These are phyloP conservation scores for Porites lutea DNA, from an alignment of 64 coral and sea anemone species.

Conservation along the genomic window DNA sequence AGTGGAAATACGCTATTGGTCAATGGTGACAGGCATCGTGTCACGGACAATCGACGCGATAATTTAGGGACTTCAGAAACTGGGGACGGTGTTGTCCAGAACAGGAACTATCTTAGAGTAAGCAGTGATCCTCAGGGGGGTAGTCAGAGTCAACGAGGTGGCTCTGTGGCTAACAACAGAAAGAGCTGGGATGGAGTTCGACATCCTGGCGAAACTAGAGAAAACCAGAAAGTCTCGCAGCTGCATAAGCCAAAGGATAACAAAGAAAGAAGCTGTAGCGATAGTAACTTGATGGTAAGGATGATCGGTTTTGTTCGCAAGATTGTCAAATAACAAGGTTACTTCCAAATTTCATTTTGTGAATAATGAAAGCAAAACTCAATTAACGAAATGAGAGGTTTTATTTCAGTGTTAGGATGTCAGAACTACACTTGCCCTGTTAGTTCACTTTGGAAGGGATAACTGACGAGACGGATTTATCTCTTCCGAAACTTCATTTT, in stretches of 20 bases:
- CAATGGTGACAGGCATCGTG: background rate
- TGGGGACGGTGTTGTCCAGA: background rate
- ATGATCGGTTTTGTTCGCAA: background rate
- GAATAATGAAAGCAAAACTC: background rate
- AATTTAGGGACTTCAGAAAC: background rate
- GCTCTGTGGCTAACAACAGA: slow-evolving; percentile 51
- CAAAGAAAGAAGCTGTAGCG: slow-evolving; percentile 81
- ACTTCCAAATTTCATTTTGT: background rate
- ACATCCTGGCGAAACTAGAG: slow-evolving; percentile 22
- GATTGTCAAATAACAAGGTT: background rate
- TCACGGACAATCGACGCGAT: background rate
- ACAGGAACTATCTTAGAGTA: slow-evolving; percentile 14
- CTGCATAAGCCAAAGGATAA: slow-evolving; percentile 38
- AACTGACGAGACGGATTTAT: too few relatives aligned
- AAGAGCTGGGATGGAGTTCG: slow-evolving; percentile 94
- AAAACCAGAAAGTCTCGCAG: slow-evolving; percentile 39
- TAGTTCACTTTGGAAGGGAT: too few relatives aligned
- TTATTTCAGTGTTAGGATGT: too few relatives aligned
- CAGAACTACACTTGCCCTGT: too few relatives aligned
- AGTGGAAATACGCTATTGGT: background rate
- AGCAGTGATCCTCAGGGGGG: background rate
- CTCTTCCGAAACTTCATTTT: too few relatives aligned
- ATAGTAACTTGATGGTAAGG: slow-evolving; percentile 89
- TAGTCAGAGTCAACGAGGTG: background rate
- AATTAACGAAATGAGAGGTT: too few relatives aligned